Conservation (phyloP, 2,888 invertebrate species). For the Clanis bilineata region DNA sequence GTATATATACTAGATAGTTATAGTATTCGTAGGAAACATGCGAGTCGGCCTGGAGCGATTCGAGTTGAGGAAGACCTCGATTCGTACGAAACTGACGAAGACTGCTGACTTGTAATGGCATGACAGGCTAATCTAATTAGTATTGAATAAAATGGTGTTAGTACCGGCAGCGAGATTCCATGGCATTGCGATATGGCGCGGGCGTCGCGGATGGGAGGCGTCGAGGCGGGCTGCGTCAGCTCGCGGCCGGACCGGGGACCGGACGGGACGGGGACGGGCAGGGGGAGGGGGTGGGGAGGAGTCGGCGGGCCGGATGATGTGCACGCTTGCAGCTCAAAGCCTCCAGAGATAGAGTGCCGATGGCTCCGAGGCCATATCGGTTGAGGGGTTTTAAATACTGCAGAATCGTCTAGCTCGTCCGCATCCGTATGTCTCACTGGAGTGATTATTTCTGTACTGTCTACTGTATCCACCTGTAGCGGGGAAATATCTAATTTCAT, state of each 20-base stretch:
- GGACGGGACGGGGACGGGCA: slow-evolving; percentile 36
- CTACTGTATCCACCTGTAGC: slow-evolving; percentile 74
- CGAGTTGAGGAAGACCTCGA: slow-evolving; percentile 30
- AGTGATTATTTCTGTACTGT: slow-evolving; percentile 62
- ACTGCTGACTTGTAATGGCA: slow-evolving; percentile 28
- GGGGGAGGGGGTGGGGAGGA: slow-evolving; percentile 26
- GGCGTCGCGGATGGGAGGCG: slow-evolving; percentile 71
- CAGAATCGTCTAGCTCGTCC: slow-evolving; percentile 70
- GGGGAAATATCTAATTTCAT: slow-evolving; percentile 73
- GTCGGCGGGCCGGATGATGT: slow-evolving; percentile 19
- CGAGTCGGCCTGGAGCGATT: slow-evolving; percentile 47
- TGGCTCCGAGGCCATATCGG: slow-evolving; percentile 63
- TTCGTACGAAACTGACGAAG: slow-evolving; percentile 30
- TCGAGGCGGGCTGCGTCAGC: slow-evolving; percentile 65
- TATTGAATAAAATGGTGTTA: slow-evolving; percentile 81
- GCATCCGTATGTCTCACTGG: slow-evolving; percentile 48
- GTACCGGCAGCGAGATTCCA: slow-evolving; percentile 83
- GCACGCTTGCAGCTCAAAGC: slow-evolving; percentile 44
- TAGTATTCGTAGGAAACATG: slow-evolving; percentile 44
- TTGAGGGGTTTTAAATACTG: slow-evolving; percentile 72
- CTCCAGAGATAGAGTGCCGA: slow-evolving; percentile 66
- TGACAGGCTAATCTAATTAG: slow-evolving; percentile 70
- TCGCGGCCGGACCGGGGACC: slow-evolving; percentile 54
- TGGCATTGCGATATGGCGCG: slow-evolving; percentile 79
- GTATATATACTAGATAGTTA: slow-evolving; percentile 33